phyloP scores from a whole-genome alignment of 92 coral and sea anemone genomes.

The Ricordea florida region DNA sequence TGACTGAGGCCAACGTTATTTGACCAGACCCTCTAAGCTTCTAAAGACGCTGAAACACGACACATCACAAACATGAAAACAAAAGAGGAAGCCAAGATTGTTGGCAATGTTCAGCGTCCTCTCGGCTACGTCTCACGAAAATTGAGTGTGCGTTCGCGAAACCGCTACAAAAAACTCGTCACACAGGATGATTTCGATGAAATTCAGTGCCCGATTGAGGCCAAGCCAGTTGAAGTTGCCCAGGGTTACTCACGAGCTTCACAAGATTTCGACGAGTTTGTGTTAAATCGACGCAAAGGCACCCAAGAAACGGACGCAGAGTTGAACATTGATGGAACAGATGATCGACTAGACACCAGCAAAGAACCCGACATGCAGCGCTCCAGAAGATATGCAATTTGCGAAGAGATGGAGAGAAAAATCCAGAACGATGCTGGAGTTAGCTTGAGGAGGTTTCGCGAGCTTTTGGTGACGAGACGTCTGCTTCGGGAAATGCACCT shows the following conservation, averaged over 20 bases:
- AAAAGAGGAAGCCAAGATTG: background rate
- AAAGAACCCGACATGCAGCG: conserved; percentile 9
- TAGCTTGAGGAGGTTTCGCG: conserved; percentile 73
- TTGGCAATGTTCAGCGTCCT: background rate
- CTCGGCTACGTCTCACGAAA: conserved; percentile 17
- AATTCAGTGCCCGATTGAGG: too few species aligned
- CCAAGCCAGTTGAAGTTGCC: too few species aligned
- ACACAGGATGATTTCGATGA: conserved; percentile 2
- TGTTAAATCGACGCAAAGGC: conserved; percentile 9
- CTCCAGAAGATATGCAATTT: conserved; percentile 74
- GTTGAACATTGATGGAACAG: background rate
- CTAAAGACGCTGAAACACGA: too few species aligned
- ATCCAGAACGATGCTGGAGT: conserved; percentile 62
- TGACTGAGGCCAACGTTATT: too few species aligned
- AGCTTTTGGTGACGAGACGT: conserved; percentile 61
- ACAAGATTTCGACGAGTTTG: conserved; percentile 29
- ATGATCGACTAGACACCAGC: background rate
- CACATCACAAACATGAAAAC: conserved; percentile 10
- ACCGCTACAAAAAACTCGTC: conserved; percentile 27
- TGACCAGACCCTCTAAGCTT: too few species aligned
- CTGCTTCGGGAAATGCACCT: conserved; percentile 71
- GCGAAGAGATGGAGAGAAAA: conserved; percentile 84
- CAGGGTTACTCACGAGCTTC: conserved; percentile 9
- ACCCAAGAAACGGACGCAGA: background rate
- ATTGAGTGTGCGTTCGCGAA: conserved; percentile 22